Conservation (phyloP, 2,888 invertebrate genomes). For the Hybos culiciformis region DNA sequence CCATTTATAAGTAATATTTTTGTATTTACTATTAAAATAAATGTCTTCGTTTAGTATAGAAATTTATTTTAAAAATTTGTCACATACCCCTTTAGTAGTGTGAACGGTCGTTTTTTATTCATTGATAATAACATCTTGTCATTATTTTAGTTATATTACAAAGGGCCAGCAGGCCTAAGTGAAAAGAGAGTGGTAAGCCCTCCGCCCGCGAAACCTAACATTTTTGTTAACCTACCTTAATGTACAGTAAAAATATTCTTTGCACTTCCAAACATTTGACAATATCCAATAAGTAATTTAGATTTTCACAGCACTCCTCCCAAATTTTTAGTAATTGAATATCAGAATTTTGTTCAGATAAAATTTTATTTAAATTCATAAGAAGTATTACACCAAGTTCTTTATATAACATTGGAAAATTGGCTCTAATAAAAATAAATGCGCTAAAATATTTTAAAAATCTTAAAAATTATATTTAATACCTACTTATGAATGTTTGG, state of each 20-base stretch:
- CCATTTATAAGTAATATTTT: no score
- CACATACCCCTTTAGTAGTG: no score
- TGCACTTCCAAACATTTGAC: constrained; percentile 49
- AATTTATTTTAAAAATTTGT: no score
- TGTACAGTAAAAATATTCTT: constrained; percentile 47
- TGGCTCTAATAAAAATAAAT: constrained; percentile 30
- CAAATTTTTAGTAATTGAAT: constrained; percentile 48
- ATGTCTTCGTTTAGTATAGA: no score
- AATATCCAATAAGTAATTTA: constrained; percentile 51
- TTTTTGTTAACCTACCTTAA: constrained; percentile 41
- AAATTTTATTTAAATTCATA: constrained; percentile 42
- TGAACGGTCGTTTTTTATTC: no score
- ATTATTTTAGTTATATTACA: no score
- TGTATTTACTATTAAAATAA: no score
- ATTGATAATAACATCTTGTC: no score
- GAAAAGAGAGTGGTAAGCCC: no score
- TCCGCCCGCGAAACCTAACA: no score
- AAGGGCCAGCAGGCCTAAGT: no score
- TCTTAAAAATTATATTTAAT: neutral
- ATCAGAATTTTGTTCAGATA: constrained; percentile 39
- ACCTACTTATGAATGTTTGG: constrained; percentile 47
- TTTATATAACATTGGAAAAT: constrained; percentile 53
- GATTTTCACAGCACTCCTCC: constrained; percentile 45
- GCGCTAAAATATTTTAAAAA: no score
- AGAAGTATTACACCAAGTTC: constrained; percentile 46